These are phyloP conservation scores for Aramus guarauna DNA, from an alignment of 2,113 vertebrate species.

Conservation along the genomic window DNA sequence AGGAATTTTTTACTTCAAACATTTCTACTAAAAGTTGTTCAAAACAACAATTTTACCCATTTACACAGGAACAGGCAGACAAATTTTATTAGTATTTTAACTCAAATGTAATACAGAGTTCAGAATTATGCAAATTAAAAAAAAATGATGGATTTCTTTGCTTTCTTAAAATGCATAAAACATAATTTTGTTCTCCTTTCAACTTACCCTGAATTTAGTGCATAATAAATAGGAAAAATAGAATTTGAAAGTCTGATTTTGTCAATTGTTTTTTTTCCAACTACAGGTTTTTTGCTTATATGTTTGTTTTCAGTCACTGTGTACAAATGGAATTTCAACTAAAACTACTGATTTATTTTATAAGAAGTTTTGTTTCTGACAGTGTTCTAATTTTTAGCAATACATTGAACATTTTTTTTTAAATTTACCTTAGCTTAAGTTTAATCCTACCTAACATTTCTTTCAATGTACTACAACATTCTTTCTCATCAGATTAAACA, in stretches of 20 bases:
- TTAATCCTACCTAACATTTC: neutral
- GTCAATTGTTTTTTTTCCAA: neutral
- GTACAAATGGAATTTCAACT: neutral
- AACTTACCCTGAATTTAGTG: neutral
- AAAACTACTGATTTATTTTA: neutral
- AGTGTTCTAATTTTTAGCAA: neutral
- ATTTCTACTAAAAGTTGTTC: neutral
- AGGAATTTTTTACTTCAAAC: neutral
- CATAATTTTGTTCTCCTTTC: neutral
- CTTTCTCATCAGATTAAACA: neutral
- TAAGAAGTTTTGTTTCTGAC: neutral
- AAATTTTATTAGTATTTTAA: neutral
- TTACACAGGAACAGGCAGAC: neutral
- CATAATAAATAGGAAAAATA: neutral
- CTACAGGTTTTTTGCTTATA: neutral
- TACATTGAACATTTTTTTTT: neutral
- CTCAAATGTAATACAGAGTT: neutral
- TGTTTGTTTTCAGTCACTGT: neutral
- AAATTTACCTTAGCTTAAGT: neutral
- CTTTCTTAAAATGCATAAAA: neutral
- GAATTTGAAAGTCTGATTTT: neutral
- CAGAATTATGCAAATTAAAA: neutral
- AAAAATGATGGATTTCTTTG: neutral
- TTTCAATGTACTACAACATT: neutral
- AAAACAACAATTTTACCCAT: neutral